These are phyloP conservation scores for Diaperis boleti DNA, from an alignment of 2,888 invertebrate species.

Conservation along the genomic window DNA sequence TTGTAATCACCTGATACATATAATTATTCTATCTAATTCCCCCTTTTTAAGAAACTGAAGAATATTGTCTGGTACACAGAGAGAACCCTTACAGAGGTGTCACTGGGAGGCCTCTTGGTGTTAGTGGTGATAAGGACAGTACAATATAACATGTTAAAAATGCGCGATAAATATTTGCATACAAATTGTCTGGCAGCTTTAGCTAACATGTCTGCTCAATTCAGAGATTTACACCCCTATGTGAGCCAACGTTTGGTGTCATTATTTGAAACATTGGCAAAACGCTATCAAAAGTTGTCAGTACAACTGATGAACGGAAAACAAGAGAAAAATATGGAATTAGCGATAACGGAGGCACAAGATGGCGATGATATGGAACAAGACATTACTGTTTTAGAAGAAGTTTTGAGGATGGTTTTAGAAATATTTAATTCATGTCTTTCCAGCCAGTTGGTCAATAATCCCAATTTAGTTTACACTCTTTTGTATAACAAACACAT, in stretches of 20 bases:
- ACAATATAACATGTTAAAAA: slow-evolving; percentile 97
- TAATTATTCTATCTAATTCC: background rate
- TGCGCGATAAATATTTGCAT: slow-evolving; percentile 97
- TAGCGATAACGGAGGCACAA: slow-evolving; percentile 50
- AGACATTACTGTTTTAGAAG: slow-evolving; percentile 92
- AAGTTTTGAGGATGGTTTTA: slow-evolving; percentile 94
- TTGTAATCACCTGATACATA: slow-evolving; percentile 76
- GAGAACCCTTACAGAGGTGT: slow-evolving; percentile 89
- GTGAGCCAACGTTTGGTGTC: slow-evolving; percentile 95
- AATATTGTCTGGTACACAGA: slow-evolving; percentile 95
- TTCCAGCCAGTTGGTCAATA: slow-evolving; percentile 86
- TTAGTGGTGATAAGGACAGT: slow-evolving; percentile 96
- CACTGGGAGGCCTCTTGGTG: slow-evolving; percentile 93
- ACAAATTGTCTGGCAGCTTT: slow-evolving; percentile 98
- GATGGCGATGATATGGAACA: slow-evolving; percentile 72
- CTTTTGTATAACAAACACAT: slow-evolving; percentile 92
- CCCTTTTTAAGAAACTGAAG: slow-evolving; percentile 78
- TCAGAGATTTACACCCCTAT: slow-evolving; percentile 92
- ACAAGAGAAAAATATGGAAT: slow-evolving; percentile 47
- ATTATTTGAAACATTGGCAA: slow-evolving; percentile 90
- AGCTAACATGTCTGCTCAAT: slow-evolving; percentile 97
- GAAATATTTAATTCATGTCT: slow-evolving; percentile 98
- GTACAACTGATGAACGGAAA: slow-evolving; percentile 56
- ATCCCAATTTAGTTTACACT: slow-evolving; percentile 95
- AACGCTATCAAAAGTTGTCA: slow-evolving; percentile 80